Conservation (phyloP, 2,797 vertebrate genomes). For the Oceanodroma leucorhoa region DNA sequence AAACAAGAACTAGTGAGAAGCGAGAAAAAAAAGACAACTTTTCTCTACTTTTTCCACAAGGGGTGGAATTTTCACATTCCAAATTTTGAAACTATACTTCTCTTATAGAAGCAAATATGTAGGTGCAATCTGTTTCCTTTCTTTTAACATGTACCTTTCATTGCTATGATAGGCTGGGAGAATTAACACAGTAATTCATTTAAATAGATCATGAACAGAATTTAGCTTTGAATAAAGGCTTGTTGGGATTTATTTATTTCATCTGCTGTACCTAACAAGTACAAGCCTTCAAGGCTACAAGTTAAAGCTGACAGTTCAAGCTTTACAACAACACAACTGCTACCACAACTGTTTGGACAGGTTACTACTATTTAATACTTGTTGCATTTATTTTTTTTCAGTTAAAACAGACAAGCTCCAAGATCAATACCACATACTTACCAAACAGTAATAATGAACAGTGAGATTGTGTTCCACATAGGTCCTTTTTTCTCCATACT, state of each 20-base stretch:
- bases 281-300: background rate
- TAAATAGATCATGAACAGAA: background rate
- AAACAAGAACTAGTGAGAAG: background rate
- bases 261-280: background rate
- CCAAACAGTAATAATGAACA: slow-evolving; percentile 94
- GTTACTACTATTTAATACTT: background rate
- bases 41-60: background rate
- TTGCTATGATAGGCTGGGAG: background rate
- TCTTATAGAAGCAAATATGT: background rate
- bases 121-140: background rate
- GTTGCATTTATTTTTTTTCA: background rate
- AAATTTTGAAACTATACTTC: background rate
- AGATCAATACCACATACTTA: slow-evolving; percentile 69
- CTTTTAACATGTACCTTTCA: background rate
- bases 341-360: background rate
- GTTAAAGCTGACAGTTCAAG: background rate
- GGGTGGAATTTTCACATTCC: background rate
- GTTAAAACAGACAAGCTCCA: background rate
- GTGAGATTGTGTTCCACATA: slow-evolving; percentile 81
- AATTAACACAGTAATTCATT: background rate
- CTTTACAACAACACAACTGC: background rate
- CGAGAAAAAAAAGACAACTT: rapidly evolving
- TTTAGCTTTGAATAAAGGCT: background rate
- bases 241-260: background rate
- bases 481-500: slow-evolving; percentile 90